These are phyloP conservation scores for Prostheceraeus crozeri DNA, from an alignment of 2,888 invertebrate genomes.

Conservation along the genomic window DNA sequence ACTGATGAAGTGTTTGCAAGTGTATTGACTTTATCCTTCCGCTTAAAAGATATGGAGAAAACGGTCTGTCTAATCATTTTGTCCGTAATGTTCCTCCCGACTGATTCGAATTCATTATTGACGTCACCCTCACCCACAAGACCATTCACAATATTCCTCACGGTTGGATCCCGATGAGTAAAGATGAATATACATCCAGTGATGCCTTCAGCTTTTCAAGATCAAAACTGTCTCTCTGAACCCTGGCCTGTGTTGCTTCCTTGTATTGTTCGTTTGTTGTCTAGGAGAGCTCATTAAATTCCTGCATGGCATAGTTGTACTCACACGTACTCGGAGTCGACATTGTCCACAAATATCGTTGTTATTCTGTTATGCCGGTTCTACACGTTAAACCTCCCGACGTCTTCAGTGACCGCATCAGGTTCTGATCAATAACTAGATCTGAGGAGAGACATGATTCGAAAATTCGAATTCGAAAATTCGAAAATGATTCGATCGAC, in stretches of 20 bases:
- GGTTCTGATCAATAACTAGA: constrained; percentile 40
- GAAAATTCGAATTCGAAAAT: no score
- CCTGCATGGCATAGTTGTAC: constrained; percentile 40
- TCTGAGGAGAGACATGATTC: constrained; percentile 39
- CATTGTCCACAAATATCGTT: constrained; percentile 38
- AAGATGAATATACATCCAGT: no score
- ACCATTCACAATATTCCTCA: constrained; percentile 39
- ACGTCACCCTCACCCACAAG: constrained; percentile 34
- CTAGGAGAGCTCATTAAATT: constrained; percentile 33
- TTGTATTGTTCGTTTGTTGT: constrained; percentile 40
- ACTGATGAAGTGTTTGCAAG: constrained; percentile 21
- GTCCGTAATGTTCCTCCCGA: constrained; percentile 36
- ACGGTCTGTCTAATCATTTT: constrained; percentile 39
- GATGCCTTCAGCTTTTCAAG: constrained; percentile 31
- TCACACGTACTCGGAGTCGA: constrained; percentile 37
- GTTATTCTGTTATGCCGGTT: constrained; percentile 39
- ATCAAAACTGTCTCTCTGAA: constrained; percentile 37
- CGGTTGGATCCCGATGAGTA: constrained; percentile 35
- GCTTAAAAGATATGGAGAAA: constrained; percentile 36
- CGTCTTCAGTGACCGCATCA: constrained; percentile 39
- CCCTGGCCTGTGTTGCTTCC: constrained; percentile 35
- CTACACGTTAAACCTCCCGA: constrained; percentile 37
- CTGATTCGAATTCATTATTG: constrained; percentile 34
- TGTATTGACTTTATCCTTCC: constrained; percentile 37
- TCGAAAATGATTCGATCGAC: constrained; percentile 38